Evolutionary conservation across 2,888 invertebrate genomes (phyloP), one percentile per base, ranked within the genome.

Genomic region (Piscicola geometra): DNA sequence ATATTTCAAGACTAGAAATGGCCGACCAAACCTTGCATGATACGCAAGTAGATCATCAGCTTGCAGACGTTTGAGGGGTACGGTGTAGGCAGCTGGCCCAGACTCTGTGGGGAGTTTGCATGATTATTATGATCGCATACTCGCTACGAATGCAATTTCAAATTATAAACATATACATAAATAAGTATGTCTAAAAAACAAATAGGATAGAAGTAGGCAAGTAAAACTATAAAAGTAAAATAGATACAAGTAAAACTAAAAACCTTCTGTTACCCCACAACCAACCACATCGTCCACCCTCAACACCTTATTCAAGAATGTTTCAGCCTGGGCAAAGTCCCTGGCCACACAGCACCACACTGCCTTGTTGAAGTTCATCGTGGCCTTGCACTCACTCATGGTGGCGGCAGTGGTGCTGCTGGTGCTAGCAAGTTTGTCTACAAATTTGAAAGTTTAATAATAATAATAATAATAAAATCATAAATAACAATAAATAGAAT

Each of bases 341-440:
- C 91, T 91, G 77, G 90, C 88, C 67, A 92, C 87, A 21, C 91
- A 90, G 83, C 91, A 89, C 12, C 90, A 90, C 1, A 91, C 90
- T 3, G 92, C 91, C 79, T 92, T 87, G 85, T 93, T 92, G 82
- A 92, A 92, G 79, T 90, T 90, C 81, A 91, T 87, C 35, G 91
- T 88, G n/a, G 90, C 89, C 81, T 89, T 89, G 0, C 90, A 91
- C 25, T 89, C 90, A 41, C 88, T 86, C 60, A 90, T 81, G 56
- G 89, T 90, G 78, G 87, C 85, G 0, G 90, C n/a, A n/a, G n/a
- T n/a, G n/a, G n/a, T n/a, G n/a, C n/a, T n/a, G n/a, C n/a, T n/a
- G n/a, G n/a, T n/a, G n/a, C n/a, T n/a, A n/a, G n/a, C n/a, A n/a
- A n/a, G n/a, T n/a, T n/a, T n/a, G n/a, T n/a, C n/a, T n/a, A n/a